phyloP scores from a whole-genome alignment of 2,797 vertebrate species.

The Tenualosa thibaudeaui region DNA sequence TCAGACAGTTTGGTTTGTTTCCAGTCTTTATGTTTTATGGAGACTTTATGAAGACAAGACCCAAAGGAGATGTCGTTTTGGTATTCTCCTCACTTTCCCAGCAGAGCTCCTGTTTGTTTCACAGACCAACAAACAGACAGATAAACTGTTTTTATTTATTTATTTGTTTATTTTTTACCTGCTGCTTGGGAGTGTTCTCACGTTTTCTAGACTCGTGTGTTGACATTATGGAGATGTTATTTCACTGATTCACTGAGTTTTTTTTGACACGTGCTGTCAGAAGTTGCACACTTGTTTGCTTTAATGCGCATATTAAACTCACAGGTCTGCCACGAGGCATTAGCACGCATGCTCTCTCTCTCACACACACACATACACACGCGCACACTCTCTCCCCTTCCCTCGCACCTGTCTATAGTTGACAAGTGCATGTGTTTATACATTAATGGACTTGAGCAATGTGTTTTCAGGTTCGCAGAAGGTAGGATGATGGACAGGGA shows the following conservation, averaged over 20 bases:
- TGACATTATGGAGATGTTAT: slow-evolving; percentile 21
- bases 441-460: slow-evolving; percentile 13
- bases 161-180: not conserved
- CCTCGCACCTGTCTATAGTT: not conserved
- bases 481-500: not conserved
- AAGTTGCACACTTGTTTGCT: slow-evolving; percentile 17
- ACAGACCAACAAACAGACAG: not conserved
- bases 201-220: not conserved
- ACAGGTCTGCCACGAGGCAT: slow-evolving; percentile 16
- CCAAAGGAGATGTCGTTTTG: not conserved
- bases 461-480: not conserved
- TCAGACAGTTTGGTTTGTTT: not conserved
- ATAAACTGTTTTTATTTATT: not conserved
- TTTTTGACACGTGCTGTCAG: slow-evolving; percentile 14
- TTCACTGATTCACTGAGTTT: not conserved
- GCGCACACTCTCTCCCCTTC: not conserved
- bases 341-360: slow-evolving; percentile 4
- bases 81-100: not conserved
- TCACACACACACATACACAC: not conserved
- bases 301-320: slow-evolving; percentile 24
- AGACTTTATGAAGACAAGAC: not conserved
- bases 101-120: not conserved
- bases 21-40: not conserved
- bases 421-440: slow-evolving; percentile 1
- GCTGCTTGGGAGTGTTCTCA: slow-evolving; percentile 21